Evolutionary conservation across 2,797 vertebrate genomes (phyloP).

Genomic region (Gambusia yucatana): DNA sequence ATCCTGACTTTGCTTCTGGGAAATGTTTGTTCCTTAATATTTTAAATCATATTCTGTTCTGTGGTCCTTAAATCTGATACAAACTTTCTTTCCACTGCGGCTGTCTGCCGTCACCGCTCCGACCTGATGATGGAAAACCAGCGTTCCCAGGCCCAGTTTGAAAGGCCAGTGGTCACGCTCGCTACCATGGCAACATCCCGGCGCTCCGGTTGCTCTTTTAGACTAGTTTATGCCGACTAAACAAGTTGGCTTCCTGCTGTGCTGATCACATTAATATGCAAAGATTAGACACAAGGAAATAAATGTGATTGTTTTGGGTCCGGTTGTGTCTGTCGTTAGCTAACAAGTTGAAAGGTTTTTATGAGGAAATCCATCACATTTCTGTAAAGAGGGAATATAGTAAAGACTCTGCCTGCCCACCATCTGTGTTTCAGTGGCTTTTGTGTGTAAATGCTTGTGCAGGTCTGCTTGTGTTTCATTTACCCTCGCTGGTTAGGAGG

Average conservation of each 20-base stretch:
- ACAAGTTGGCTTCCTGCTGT: slow-evolving; percentile 31
- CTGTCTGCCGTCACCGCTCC: neutral
- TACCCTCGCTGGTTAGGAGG: too few species aligned
- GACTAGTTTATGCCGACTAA: slow-evolving; percentile 44
- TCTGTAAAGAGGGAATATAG: neutral
- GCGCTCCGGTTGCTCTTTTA: slow-evolving; percentile 34
- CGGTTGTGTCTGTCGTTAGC: neutral
- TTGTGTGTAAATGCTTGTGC: neutral
- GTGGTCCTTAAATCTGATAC: slow-evolving; percentile 5
- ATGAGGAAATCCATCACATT: neutral
- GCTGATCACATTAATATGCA: neutral
- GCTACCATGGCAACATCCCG: slow-evolving; percentile 24
- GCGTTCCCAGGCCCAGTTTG: neutral
- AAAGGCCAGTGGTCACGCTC: slow-evolving; percentile 37
- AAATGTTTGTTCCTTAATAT: neutral
- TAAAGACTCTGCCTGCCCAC: neutral
- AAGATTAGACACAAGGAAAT: neutral
- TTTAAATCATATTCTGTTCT: neutral
- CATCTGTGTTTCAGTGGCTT: neutral
- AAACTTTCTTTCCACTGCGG: slow-evolving; percentile 29
- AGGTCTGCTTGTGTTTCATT: neutral
- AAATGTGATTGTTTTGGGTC: neutral
- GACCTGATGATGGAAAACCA: slow-evolving; percentile 28
- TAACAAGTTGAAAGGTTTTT: neutral
- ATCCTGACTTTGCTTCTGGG: neutral